These are phyloP conservation scores for Willowsia nigromaculata DNA, from an alignment of 2,888 invertebrate species.

Conservation along the genomic window DNA sequence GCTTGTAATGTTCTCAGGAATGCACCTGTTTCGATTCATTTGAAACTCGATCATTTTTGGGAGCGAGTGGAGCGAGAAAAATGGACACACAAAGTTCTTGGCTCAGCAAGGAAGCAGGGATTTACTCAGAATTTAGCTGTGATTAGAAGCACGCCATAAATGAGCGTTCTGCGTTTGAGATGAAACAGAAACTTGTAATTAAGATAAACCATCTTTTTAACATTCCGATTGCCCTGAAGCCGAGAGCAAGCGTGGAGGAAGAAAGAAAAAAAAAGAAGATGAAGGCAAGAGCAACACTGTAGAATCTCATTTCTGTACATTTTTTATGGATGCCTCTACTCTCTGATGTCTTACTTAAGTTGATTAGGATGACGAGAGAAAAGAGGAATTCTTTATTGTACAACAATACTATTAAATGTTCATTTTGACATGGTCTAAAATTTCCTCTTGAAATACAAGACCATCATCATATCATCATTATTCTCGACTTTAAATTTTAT, in stretches of 20 bases:
- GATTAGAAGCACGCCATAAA: conserved; percentile 57
- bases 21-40: conserved; percentile 64
- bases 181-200: conserved; percentile 78
- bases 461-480: not conserved
- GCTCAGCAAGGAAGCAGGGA: not conserved
- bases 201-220: conserved; percentile 77
- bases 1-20: not conserved
- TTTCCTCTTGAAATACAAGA: conserved; percentile 22
- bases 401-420: conserved; percentile 20
- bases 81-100: not conserved
- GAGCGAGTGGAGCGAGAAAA: not conserved
- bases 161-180: conserved; percentile 68
- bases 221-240: conserved; percentile 52
- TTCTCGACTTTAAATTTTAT: not conserved
- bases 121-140: conserved; percentile 16
- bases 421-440: conserved; percentile 26
- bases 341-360: not conserved
- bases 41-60: not conserved
- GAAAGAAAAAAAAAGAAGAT: not conserved
- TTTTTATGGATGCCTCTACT: conserved; percentile 2
- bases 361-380: conserved; percentile 27
- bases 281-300: not conserved
- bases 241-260: not conserved
- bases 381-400: conserved; percentile 5
- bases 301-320: not conserved